These are phyloP conservation scores for Aspidiotus rigidus DNA, from an alignment of 2,888 invertebrate species.

Conservation along the genomic window DNA sequence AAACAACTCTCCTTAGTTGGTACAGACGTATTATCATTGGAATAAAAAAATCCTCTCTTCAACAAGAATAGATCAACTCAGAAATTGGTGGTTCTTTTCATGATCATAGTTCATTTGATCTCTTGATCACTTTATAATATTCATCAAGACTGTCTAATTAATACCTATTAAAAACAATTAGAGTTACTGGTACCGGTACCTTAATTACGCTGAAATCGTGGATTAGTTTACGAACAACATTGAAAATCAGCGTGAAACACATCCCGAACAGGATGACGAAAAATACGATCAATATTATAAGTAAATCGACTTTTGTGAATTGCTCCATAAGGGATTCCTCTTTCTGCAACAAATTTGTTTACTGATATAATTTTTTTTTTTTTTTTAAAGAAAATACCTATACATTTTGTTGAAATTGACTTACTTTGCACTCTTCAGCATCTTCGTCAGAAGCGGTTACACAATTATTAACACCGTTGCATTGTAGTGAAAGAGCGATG, in stretches of 20 bases:
- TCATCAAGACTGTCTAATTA: too few relatives aligned
- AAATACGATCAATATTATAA: constrained; percentile 79
- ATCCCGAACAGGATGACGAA: constrained; percentile 77
- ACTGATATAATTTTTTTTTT: neutral
- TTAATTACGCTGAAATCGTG: constrained; percentile 79
- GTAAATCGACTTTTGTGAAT: constrained; percentile 48
- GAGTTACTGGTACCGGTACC: constrained; percentile 47
- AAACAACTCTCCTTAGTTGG: too few relatives aligned
- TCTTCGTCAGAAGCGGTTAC: constrained; percentile 73
- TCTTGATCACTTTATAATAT: too few relatives aligned
- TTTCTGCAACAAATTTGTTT: constrained; percentile 21
- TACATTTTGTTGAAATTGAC: neutral
- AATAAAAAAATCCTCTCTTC: too few relatives aligned
- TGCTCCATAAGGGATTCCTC: constrained; percentile 32
- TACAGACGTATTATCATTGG: too few relatives aligned
- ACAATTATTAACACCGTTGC: constrained; percentile 70
- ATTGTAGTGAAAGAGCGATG: constrained; percentile 58
- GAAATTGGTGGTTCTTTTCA: too few relatives aligned
- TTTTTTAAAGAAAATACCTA: neutral
- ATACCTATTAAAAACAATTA: too few relatives aligned
- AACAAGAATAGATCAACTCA: too few relatives aligned
- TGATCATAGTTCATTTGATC: too few relatives aligned
- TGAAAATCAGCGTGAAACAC: constrained; percentile 79
- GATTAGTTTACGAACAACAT: constrained; percentile 74
- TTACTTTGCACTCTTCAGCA: constrained; percentile 37